Conservation (phyloP, 2,797 vertebrate species). For the Poeciliopsis infans region DNA sequence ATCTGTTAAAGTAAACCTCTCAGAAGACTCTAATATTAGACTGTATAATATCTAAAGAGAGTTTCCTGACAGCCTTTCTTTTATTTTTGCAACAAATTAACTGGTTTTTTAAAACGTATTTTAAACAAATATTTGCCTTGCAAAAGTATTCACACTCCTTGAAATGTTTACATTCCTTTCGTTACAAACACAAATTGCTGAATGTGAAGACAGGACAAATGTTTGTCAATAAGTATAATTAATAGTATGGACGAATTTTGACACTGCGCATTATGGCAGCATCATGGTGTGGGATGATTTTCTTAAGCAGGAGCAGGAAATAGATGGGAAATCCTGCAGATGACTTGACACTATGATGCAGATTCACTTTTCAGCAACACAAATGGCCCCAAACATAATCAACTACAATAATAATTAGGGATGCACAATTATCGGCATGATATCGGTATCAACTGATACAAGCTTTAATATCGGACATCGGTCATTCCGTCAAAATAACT, state of each 20-base stretch:
- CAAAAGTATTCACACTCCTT: background rate
- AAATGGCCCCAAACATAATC: background rate
- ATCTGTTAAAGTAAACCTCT: conserved; percentile 56
- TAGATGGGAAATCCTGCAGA: background rate
- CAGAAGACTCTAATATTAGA: conserved; percentile 58
- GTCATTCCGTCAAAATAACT: too few relatives aligned
- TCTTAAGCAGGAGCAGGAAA: background rate
- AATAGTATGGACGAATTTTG: background rate
- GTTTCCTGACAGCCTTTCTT: conserved; percentile 18
- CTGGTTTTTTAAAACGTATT: background rate
- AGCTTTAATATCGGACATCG: too few relatives aligned
- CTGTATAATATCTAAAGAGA: conserved; percentile 37
- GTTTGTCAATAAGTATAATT: background rate
- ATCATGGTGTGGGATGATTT: background rate
- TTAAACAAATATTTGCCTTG: background rate
- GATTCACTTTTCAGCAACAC: background rate
- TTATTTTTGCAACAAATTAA: conserved; percentile 11
- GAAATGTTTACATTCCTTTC: background rate
- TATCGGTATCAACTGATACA: too few relatives aligned
- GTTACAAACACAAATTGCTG: background rate
- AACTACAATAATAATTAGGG: background rate
- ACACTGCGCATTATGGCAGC: background rate
- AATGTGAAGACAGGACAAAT: background rate
- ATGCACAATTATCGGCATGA: too few relatives aligned
- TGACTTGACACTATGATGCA: background rate